Evolutionary conservation across 2,888 invertebrate genomes (phyloP), one percentile per base, ranked within the genome.

Genomic region (Drosophila eohydei): DNA sequence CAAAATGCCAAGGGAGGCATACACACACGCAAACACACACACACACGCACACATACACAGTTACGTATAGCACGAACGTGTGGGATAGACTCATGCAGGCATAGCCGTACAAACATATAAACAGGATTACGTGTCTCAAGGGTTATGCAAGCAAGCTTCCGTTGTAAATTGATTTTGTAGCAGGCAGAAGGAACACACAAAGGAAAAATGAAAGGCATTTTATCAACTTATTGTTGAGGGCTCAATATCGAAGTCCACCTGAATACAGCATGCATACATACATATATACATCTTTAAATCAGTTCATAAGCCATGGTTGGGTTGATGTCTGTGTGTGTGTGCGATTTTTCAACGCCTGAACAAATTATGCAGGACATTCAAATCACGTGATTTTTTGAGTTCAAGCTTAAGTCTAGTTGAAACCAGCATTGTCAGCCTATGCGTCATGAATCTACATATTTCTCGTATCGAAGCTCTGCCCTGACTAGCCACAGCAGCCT

Each of bases 71-170:
- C 34, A n/a, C 30, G 26, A 38, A 12, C 46, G 44, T 66, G 30
- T 28, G 52, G 54, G 46, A 43, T 64, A 30, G 66, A 65, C 36
- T 52, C 38, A 40, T 21, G 44, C 30, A 57, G 51, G 61, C 56
- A 62, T 54, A 52, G 61, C 68, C 74, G 44, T 43, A 72, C 55
- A 60, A 56, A 72, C 61, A 56, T 68, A 80, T 80, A 84, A 81
- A 85, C 85, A 82, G 85, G 85, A 84, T 81, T 81, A 81, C 76
- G 76, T 81, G 79, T 78, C 83, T 76, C 84, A 72, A 71, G 81
- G 87, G 83, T 83, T 83, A 87, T 74, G 84, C 83, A 87, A 83
- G 87, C 87, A 87, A 75, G 84, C 81, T 83, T 78, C 83, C 81
- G 81, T 83, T 87, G 84, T 76, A 87, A 83, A 83, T 83, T 83